phyloP scores from a whole-genome alignment of 1,140 invertebrate species.

The Adoxophyes honmai region DNA sequence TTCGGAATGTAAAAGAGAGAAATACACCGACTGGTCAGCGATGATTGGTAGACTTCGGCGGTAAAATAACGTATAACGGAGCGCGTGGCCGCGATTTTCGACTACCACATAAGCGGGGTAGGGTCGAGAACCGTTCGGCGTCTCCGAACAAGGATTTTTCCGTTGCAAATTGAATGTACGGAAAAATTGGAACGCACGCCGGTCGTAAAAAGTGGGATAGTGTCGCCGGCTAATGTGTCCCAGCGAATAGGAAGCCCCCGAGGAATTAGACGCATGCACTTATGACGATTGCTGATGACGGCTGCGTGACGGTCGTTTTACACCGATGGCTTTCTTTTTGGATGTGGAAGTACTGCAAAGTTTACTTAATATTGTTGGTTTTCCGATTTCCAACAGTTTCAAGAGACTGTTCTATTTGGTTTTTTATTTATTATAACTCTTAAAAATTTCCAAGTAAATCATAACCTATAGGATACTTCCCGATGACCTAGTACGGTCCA shows the following conservation, averaged over 20 bases:
- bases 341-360: too few species aligned
- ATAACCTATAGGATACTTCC: too few species aligned
- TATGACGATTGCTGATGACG: conserved; percentile 18
- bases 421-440: too few species aligned
- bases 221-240: conserved; percentile 67
- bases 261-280: conserved; percentile 47
- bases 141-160: conserved; percentile 38
- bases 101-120: conserved; percentile 25
- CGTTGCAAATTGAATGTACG: conserved; percentile 61
- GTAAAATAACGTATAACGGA: conserved; percentile 34
- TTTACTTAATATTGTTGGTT: too few species aligned
- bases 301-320: conserved; percentile 5
- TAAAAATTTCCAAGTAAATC: too few species aligned
- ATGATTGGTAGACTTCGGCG: conserved; percentile 44
- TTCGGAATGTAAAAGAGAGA: conserved; percentile 21
- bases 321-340: too few species aligned
- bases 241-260: conserved; percentile 68
- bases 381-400: too few species aligned
- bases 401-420: too few species aligned
- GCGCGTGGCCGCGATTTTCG: too few species aligned
- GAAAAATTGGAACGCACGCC: conserved; percentile 46
- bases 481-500: too few species aligned
- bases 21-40: conserved; percentile 47
- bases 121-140: conserved; percentile 2
- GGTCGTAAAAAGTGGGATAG: conserved; percentile 57